A percentile compares a stretch with the other conserved stretches of the same genome.
These are phyloP conservation scores for Wiebesia pumilae DNA, from an alignment of 1,140 invertebrate species.

Conservation along the genomic window DNA sequence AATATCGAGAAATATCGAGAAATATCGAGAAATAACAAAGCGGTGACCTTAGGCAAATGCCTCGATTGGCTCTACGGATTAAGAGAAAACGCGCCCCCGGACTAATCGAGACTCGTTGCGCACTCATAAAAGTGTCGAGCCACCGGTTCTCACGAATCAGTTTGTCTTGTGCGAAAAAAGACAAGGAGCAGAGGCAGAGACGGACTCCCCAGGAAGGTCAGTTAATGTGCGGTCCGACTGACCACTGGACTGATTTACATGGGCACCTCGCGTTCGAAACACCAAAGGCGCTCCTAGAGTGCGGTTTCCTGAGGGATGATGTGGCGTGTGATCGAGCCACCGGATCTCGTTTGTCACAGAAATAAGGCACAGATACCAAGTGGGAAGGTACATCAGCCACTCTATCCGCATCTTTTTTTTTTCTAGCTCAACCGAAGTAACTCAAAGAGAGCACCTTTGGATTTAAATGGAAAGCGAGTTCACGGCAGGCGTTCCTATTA, in stretches of 20 bases:
- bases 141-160: not conserved
- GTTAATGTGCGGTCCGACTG: constrained; percentile 69
- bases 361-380: constrained; percentile 51
- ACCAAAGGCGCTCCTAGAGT: constrained; percentile 55
- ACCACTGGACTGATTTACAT: constrained; percentile 72
- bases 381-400: constrained; percentile 37
- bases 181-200: not conserved
- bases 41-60: too few species aligned
- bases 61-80: too few species aligned
- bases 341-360: constrained; percentile 62
- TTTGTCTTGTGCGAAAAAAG: not conserved
- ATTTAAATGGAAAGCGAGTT: too few species aligned
- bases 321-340: constrained; percentile 67
- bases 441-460: not conserved
- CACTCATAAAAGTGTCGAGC: too few species aligned
- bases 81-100: too few species aligned
- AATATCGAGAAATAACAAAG: too few species aligned
- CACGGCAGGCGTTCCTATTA: too few species aligned
- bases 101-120: too few species aligned
- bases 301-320: constrained; percentile 70
- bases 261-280: constrained; percentile 58
- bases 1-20: too few species aligned
- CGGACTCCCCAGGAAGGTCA: constrained; percentile 51
- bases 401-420: not conserved
- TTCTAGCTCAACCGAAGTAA: not conserved